Evolutionary conservation across 2,888 invertebrate species (phyloP), one percentile per base, ranked within the genome.

Genomic region (Tetrapedia diversipes): DNA sequence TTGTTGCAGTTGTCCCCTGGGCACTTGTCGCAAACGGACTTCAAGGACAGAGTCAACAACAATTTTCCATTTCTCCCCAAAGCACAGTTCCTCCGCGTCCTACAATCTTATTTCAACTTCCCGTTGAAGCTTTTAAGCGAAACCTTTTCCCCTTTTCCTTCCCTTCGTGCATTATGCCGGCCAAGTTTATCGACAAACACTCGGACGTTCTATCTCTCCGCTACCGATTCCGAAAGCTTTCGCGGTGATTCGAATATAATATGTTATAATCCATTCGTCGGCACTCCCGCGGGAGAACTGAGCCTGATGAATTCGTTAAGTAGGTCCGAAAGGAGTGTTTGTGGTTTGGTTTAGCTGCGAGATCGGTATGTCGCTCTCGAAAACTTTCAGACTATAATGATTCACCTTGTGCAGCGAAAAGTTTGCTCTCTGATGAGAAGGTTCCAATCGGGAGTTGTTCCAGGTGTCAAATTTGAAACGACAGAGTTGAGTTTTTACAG

Each of bases 301-400:
- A 16, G 41, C 32, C 41, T 10, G 49, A 73, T 43, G 57, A 76
- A 77, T 77, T 53, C 19, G 51, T 72, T 45, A 51, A 51, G 19
- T 51, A 51, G 27, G 10, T 27, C 49, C 27, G n/a, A n/a, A n/a
- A n/a, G n/a, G n/a, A n/a, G n/a, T n/a, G n/a, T n/a, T n/a, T n/a
- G n/a, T n/a, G n/a, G n/a, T n/a, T n/a, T n/a, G n/a, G n/a, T n/a
- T n/a, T n/a, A n/a, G n/a, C n/a, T n/a, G n/a, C n/a, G n/a, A n/a
- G n/a, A n/a, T n/a, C n/a, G n/a, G n/a, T n/a, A n/a, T n/a, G n/a
- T n/a, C n/a, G n/a, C n/a, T n/a, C n/a, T n/a, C n/a, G n/a, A n/a
- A n/a, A n/a, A n/a, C n/a, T n/a, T n/a, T n/a, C n/a, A n/a, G n/a
- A n/a, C n/a, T n/a, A n/a, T n/a, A n/a, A n/a, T n/a, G n/a, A n/a